phyloP scores from a whole-genome alignment of 1,140 invertebrate genomes.

The Zaprionus ghesquierei region DNA sequence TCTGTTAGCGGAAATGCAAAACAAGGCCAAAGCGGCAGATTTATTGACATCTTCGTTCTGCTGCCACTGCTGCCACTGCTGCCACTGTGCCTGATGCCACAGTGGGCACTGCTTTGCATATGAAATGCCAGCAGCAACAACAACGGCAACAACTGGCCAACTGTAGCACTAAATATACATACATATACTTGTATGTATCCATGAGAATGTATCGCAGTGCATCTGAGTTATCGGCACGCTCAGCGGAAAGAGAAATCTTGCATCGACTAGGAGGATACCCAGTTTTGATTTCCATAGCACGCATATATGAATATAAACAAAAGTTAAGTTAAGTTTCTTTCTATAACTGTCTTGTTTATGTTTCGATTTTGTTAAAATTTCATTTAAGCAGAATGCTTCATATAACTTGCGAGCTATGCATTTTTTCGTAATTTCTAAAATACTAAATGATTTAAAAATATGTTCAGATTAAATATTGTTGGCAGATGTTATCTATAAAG shows the following conservation, averaged over 20 bases:
- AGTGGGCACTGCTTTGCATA: slow-evolving; percentile 68
- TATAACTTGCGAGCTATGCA: background rate
- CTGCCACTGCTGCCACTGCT: background rate
- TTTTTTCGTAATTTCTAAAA: background rate
- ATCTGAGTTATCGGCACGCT: slow-evolving; percentile 73
- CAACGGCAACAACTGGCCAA: background rate
- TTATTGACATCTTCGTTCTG: slow-evolving; percentile 79
- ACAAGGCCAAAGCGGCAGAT: slow-evolving; percentile 78
- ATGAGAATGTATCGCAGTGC: slow-evolving; percentile 45
- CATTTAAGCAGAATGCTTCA: background rate
- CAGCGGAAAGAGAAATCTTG: slow-evolving; percentile 17
- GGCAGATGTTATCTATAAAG: background rate
- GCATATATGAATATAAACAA: too few relatives aligned
- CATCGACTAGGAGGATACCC: background rate
- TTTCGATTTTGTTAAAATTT: background rate
- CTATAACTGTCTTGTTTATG: too few relatives aligned
- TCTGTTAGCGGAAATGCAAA: slow-evolving; percentile 78
- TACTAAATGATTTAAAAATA: background rate
- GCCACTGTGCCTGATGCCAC: background rate
- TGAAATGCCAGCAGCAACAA: slow-evolving; percentile 52
- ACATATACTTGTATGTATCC: too few relatives aligned
- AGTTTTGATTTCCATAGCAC: background rate
- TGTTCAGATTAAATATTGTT: background rate
- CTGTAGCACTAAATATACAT: slow-evolving; percentile 34
- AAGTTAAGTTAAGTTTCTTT: too few relatives aligned